Evolutionary conservation across 2,113 vertebrate genomes (phyloP).

Genomic region (western clawed frog (Xenopus tropicalis)): UCB_Xtro_10.0 CM004446.2:2457001-2457500

Average conservation of each 20-base stretch:
- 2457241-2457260: constrained; percentile 92
- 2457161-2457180: constrained; percentile 87
- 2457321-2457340: constrained; percentile 59
- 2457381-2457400: constrained; percentile 86
- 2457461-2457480: too few species aligned
- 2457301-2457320: background rate
- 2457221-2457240: constrained; percentile 81
- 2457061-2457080: constrained; percentile 68
- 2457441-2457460: too few species aligned
- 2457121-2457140: background rate
- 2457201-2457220: constrained; percentile 86
- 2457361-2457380: constrained; percentile 88
- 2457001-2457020: constrained; percentile 86
- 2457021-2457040: constrained; percentile 77
- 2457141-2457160: background rate
- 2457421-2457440: constrained; percentile 90
- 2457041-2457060: constrained; percentile 89
- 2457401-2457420: constrained; percentile 81
- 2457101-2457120: background rate
- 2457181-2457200: constrained; percentile 88
- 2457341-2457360: constrained; percentile 95
- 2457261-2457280: constrained; percentile 65
- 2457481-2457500: too few species aligned
- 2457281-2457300: background rate
- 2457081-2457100: too few species aligned